A percentile compares a stretch with the other conserved stretches of the same genome.
Evolutionary conservation across 1,140 invertebrate species (phyloP).

Genomic region (Reticulitermes speratus): DNA sequence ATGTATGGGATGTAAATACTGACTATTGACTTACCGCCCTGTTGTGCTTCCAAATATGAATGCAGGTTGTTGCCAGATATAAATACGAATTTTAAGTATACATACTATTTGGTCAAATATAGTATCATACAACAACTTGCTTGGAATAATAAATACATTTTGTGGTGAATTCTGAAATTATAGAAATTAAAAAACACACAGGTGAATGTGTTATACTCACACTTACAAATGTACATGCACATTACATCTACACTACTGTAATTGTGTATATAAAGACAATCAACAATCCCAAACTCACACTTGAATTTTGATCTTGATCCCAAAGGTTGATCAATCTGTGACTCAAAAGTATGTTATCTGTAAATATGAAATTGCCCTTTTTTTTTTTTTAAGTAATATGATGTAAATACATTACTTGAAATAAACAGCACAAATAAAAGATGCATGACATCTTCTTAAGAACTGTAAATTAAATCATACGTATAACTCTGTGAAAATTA

Average conservation of each 20-base stretch:
- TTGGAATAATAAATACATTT: not conserved
- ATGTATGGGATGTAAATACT: not conserved
- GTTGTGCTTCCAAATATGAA: not conserved
- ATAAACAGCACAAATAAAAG: too few relatives aligned
- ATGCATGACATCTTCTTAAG: too few relatives aligned
- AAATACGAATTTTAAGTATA: not conserved
- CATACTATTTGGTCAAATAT: not conserved
- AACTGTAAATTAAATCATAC: too few relatives aligned
- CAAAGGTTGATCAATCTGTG: too few relatives aligned
- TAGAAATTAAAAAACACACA: not conserved
- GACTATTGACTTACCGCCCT: not conserved
- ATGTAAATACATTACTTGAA: too few relatives aligned
- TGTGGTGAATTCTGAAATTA: not conserved
- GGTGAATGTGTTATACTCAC: not conserved
- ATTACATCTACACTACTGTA: not conserved
- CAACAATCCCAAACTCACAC: not conserved
- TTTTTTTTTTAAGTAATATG: too few relatives aligned
- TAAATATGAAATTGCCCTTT: too few relatives aligned
- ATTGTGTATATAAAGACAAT: not conserved
- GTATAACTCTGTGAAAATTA: too few relatives aligned
- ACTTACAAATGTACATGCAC: not conserved
- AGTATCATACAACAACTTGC: not conserved
- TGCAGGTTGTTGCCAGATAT: not conserved
- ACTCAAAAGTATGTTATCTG: too few relatives aligned
- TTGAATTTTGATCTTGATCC: too few relatives aligned